A percentile compares a stretch with the other conserved stretches of the same genome.
Conservation (phyloP, 2,888 invertebrate genomes). For the Phortica magna region DNA sequence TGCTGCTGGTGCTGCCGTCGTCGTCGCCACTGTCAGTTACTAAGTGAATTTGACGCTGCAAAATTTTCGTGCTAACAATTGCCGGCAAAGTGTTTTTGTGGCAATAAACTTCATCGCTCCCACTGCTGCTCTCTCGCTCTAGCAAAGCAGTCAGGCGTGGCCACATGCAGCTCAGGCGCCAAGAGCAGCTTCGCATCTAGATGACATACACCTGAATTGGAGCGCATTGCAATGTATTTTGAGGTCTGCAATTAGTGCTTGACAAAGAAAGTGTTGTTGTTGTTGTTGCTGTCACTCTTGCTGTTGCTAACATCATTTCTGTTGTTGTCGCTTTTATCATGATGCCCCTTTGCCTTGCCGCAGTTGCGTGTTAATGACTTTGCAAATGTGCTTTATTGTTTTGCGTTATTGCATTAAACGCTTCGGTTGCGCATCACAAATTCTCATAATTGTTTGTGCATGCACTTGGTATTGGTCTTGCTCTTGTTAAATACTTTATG, state of each 20-base stretch:
- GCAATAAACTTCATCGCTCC: conserved; percentile 32
- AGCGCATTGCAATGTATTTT: conserved; percentile 64
- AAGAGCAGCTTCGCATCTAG: not conserved
- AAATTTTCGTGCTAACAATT: conserved; percentile 65
- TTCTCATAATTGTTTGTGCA: conserved; percentile 65
- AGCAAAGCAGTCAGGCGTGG: not conserved
- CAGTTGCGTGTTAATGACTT: conserved; percentile 68
- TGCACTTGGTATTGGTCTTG: not conserved
- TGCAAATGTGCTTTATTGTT: conserved; percentile 40
- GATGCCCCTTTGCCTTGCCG: not conserved
- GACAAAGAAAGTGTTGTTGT: conserved; percentile 55
- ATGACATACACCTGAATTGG: conserved; percentile 71
- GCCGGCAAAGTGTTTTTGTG: conserved; percentile 67
- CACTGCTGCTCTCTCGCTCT: not conserved
- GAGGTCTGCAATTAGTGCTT: conserved; percentile 66
- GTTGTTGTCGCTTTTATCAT: conserved; percentile 15
- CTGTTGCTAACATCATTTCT: not conserved
- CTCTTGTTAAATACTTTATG: not conserved
- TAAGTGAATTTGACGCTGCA: conserved; percentile 53
- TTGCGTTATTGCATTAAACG: conserved; percentile 70
- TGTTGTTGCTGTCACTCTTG: conserved; percentile 1
- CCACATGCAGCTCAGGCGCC: not conserved
- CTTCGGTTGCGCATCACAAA: conserved; percentile 71
- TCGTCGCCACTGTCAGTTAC: conserved; percentile 62
- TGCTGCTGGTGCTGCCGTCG: conserved; percentile 10